Base-by-base conservation (phyloP, 2,888 invertebrate species). In the Euplexia lucipara region DNA sequence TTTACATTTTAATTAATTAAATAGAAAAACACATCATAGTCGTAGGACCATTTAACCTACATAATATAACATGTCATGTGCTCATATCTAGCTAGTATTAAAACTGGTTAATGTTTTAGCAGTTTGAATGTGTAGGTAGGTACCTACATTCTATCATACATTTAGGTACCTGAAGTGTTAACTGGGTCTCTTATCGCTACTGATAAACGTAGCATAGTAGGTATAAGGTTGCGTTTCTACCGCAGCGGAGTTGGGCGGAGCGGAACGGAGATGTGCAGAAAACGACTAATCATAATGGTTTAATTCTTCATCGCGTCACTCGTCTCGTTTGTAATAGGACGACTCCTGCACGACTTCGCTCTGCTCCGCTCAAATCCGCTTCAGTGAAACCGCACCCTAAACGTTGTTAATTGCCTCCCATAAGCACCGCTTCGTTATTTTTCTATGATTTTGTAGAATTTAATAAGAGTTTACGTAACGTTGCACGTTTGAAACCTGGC, bases 111-210 rank as follows among this genome's bases (percentile, higher is more conserved):
- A 14, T 48, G 14, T 47, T 49, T 1, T 8, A 72, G 34, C 44
- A 53, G 48, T 54, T 60, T 51, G 16, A n/a, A 37, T 51, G 26
- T 20, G 44, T 48, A 52, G 51, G 26, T 61, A n/a, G n/a, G n/a
- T n/a, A n/a, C n/a, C n/a, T n/a, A n/a, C n/a, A n/a, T n/a, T n/a
- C n/a, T n/a, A 35, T 58, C 34, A 12, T 42, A 48, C 52, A 66
- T 62, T 66, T 67, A n/a, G n/a, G n/a, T n/a, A 26, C 26, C 26
- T 5, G 59, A 18, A 57, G 47, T 51, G 39, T 58, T 61, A 80
- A 78, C 70, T 59, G 34, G 45, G 44, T 39, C 44, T n/a, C 70
- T 79, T 79, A 81, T 81, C 78, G 75, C 49, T 14, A 16, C 34
- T 51, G 63, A 68, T 75, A 75, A 41, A 57, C 41, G 30, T 54